Evolutionary conservation across 2,113 vertebrate species (phyloP).

Genomic region (Gallinago paraguaiae): DNA sequence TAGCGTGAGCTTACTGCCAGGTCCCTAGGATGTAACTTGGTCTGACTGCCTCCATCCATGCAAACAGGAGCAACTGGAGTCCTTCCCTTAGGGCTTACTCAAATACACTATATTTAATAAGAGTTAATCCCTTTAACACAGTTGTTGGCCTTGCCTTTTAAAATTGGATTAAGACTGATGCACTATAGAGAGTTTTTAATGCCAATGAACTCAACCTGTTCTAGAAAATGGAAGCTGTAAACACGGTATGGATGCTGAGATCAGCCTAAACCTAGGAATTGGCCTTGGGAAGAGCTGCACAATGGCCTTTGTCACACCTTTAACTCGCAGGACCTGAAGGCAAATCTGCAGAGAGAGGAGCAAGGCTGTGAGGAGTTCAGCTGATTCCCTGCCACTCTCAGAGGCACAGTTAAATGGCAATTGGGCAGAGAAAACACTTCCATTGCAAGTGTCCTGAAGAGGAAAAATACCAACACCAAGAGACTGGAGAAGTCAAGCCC

Average conservation of each 20-base stretch:
- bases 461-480: not conserved
- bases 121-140: constrained; percentile 70
- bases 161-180: constrained; percentile 69
- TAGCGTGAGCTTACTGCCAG: not conserved
- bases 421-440: not conserved
- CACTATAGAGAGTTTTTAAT: constrained; percentile 64
- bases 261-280: not conserved
- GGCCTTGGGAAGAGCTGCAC: constrained; percentile 40
- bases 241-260: not conserved
- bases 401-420: not conserved
- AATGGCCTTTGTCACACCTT: constrained; percentile 47
- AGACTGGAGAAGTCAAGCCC: not conserved
- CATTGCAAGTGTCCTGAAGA: not conserved
- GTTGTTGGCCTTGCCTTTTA: constrained; percentile 62
- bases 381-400: not conserved
- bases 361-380: not conserved
- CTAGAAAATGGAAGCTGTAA: constrained; percentile 60
- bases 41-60: not conserved
- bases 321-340: not conserved
- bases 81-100: constrained; percentile 57
- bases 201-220: constrained; percentile 62
- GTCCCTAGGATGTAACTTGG: constrained; percentile 27
- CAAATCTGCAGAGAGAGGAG: not conserved
- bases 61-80: constrained; percentile 46
- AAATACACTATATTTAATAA: constrained; percentile 69